Percentiles rank a stretch among this genome's conserved stretches.
phyloP scores from a whole-genome alignment of 2,797 vertebrate species.

The Varecia variegata region DNA sequence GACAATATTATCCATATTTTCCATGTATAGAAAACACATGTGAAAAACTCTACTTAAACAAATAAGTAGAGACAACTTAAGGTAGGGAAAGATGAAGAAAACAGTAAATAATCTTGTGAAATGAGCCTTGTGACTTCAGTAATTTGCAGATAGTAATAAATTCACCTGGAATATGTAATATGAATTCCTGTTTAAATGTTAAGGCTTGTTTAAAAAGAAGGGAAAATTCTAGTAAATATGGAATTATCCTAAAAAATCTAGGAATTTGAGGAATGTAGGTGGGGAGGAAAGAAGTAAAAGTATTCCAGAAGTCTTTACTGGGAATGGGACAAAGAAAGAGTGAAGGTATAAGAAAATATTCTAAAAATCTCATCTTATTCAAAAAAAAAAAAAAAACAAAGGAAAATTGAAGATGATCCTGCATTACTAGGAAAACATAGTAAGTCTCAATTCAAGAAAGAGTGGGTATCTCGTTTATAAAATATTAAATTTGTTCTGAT shows the following conservation, averaged over 20 bases:
- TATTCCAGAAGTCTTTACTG: not conserved
- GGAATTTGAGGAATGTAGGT: not conserved
- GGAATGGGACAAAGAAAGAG: not conserved
- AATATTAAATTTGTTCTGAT: not conserved
- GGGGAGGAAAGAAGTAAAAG: not conserved
- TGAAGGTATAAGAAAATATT: not conserved
- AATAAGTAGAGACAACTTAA: not conserved
- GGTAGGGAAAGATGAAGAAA: not conserved
- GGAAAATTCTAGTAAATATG: not conserved
- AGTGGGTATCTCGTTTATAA: not conserved
- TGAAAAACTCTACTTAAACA: not conserved
- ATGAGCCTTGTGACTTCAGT: not conserved
- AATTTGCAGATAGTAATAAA: not conserved
- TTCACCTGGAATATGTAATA: not conserved
- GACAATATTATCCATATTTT: not conserved
- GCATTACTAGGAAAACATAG: not conserved
- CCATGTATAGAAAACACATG: not conserved
- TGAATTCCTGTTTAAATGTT: not conserved
- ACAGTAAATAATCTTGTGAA: not conserved
- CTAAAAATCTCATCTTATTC: not conserved
- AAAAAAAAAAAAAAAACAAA: not conserved
- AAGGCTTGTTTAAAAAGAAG: not conserved
- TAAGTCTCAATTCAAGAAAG: not conserved
- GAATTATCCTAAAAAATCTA: not conserved
- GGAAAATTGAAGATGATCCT: not conserved